phyloP scores from a whole-genome alignment of 2,113 vertebrate species.

The Ochotona curzoniae region DNA sequence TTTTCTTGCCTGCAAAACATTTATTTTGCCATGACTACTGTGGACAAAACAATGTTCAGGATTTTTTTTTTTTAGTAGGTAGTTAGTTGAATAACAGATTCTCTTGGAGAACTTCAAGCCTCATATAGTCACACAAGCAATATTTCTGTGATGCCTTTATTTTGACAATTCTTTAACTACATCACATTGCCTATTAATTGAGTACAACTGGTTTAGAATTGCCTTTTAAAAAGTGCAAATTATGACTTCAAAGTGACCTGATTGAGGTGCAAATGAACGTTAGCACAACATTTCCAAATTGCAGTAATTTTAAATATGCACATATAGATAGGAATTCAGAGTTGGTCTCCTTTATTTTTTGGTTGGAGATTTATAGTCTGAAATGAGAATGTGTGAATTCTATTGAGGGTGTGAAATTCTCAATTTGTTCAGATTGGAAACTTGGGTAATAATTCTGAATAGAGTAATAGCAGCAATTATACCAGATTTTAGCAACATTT shows the following conservation, averaged over 20 bases:
- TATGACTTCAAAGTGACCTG: slow-evolving; percentile 75
- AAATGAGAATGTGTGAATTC: slow-evolving; percentile 72
- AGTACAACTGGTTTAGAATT: slow-evolving; percentile 76
- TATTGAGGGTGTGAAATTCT: slow-evolving; percentile 74
- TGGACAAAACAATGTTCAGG: slow-evolving; percentile 47
- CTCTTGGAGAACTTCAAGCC: slow-evolving; percentile 68
- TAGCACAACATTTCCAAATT: slow-evolving; percentile 74
- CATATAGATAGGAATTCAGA: slow-evolving; percentile 47
- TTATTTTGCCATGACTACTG: not conserved
- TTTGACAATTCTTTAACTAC: slow-evolving; percentile 83
- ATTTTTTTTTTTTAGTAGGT: slow-evolving; percentile 67
- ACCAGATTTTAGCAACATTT: slow-evolving; percentile 63
- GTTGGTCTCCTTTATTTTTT: slow-evolving; percentile 57
- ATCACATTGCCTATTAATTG: slow-evolving; percentile 77
- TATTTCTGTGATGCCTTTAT: slow-evolving; percentile 79
- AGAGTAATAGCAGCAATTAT: slow-evolving; percentile 45
- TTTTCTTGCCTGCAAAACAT: slow-evolving; percentile 64
- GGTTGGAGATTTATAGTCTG: slow-evolving; percentile 60
- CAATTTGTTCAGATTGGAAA: slow-evolving; percentile 70
- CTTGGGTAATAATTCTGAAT: slow-evolving; percentile 38
- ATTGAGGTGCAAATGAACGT: slow-evolving; percentile 83
- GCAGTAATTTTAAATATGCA: slow-evolving; percentile 66
- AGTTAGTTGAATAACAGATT: slow-evolving; percentile 72
- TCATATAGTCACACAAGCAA: slow-evolving; percentile 57
- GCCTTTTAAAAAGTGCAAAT: slow-evolving; percentile 83